These are phyloP conservation scores for Pachycephus smyrnensis DNA, from an alignment of 2,888 invertebrate species.

Conservation along the genomic window DNA sequence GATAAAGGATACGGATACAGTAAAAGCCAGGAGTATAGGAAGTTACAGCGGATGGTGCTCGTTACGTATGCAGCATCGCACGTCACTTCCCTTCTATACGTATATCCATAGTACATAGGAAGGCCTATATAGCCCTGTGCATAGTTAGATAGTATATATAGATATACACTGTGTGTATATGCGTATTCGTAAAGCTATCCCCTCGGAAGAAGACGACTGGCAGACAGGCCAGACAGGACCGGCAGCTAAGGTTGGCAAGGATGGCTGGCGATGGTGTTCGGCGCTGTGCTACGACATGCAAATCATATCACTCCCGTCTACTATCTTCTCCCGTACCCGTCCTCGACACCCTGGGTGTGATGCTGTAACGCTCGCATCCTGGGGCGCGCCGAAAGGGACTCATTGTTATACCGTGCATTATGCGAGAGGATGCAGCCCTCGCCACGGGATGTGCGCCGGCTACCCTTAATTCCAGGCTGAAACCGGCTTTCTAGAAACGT, in stretches of 20 bases:
- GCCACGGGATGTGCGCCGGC: background rate
- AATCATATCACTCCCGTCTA: constrained; percentile 56
- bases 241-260: constrained; percentile 31
- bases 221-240: constrained; percentile 15
- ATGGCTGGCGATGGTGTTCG: constrained; percentile 32
- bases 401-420: constrained; percentile 20
- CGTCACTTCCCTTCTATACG: constrained; percentile 42
- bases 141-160: constrained; percentile 23
- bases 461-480: background rate
- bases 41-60: constrained; percentile 36
- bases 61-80: constrained; percentile 54
- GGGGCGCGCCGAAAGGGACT: constrained; percentile 25
- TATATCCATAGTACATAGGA: background rate
- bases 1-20: background rate
- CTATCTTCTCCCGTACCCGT: constrained; percentile 14
- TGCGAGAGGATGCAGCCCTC: constrained; percentile 9
- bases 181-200: constrained; percentile 31
- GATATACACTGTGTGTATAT: constrained; percentile 21
- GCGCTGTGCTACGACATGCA: constrained; percentile 53
- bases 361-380: constrained; percentile 40
- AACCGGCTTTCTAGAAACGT: background rate
- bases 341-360: constrained; percentile 32
- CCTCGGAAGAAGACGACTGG: constrained; percentile 32
- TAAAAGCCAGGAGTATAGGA: background rate
- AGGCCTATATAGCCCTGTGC: background rate